Evolutionary conservation across 92 coral and sea anemone genomes (phyloP).

Genomic region (Epizoanthus illoricatus): DNA sequence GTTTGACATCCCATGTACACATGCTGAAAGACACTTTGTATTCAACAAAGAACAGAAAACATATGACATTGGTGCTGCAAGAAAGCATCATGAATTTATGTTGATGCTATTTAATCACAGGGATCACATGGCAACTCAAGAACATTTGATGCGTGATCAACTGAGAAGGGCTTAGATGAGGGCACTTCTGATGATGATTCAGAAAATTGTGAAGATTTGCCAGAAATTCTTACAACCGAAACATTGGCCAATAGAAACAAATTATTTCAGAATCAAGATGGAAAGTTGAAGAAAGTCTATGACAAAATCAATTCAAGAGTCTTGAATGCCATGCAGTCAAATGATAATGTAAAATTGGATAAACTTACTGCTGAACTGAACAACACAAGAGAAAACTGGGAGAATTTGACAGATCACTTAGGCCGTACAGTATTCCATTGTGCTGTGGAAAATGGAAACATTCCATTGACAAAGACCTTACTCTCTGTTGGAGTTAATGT

Average conservation of each 20-base stretch:
- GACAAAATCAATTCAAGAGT: constrained; percentile 34
- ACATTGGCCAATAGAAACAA: constrained; percentile 25
- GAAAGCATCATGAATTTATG: constrained; percentile 50
- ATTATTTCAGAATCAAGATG: constrained; percentile 35
- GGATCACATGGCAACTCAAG: too few species aligned
- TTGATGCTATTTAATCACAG: neutral
- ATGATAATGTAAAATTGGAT: constrained; percentile 32
- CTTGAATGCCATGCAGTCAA: constrained; percentile 48
- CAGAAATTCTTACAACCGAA: too few species aligned
- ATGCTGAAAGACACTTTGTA: constrained; percentile 28
- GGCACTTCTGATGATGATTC: too few species aligned
- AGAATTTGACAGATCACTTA: too few species aligned
- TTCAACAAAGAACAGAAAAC: constrained; percentile 40
- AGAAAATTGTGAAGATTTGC: too few species aligned
- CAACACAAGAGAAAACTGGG: too few species aligned
- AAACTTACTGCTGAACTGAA: neutral
- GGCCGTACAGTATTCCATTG: too few species aligned
- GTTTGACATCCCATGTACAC: constrained; percentile 47
- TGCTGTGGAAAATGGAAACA: too few species aligned
- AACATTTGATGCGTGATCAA: too few species aligned
- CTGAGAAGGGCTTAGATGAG: too few species aligned
- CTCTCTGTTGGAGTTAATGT: constrained; percentile 43
- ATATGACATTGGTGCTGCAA: constrained; percentile 37
- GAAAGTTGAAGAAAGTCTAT: constrained; percentile 41
- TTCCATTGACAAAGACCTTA: constrained; percentile 33